Evolutionary conservation across 2,888 invertebrate species (phyloP).

Genomic region (Tipula unca): DNA sequence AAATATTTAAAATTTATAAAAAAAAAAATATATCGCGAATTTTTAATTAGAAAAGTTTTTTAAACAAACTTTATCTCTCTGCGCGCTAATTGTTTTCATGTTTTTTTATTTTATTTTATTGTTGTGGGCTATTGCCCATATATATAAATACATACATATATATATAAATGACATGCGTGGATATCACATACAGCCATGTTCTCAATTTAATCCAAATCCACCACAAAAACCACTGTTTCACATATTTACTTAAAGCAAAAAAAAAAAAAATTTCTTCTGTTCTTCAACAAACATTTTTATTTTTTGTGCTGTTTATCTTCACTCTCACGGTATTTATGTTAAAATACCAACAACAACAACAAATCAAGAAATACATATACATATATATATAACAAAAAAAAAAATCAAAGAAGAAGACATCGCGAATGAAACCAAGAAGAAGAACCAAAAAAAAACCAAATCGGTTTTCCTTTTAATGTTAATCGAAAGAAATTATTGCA

Average conservation of each 20-base stretch:
- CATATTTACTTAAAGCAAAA: not conserved
- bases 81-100: not conserved
- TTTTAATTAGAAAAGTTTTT: not conserved
- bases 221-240: conserved; percentile 3
- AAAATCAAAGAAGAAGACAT: not conserved
- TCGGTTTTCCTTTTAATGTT: conserved; percentile 19
- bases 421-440: not conserved
- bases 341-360: not conserved
- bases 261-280: not conserved
- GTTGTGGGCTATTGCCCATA: not conserved
- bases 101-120: not conserved
- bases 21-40: not conserved
- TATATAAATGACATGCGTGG: not conserved
- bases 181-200: not conserved
- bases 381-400: not conserved
- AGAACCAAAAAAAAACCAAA: not conserved
- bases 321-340: conserved; percentile 19
- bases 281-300: not conserved
- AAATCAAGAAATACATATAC: not conserved
- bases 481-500: conserved; percentile 16
- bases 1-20: not conserved
- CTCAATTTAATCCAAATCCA: not conserved
- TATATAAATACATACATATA: not conserved
- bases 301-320: not conserved
- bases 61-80: not conserved